Evolutionary conservation across 2,113 vertebrate species (phyloP).

Genomic region (Halcyon senegalensis): DNA sequence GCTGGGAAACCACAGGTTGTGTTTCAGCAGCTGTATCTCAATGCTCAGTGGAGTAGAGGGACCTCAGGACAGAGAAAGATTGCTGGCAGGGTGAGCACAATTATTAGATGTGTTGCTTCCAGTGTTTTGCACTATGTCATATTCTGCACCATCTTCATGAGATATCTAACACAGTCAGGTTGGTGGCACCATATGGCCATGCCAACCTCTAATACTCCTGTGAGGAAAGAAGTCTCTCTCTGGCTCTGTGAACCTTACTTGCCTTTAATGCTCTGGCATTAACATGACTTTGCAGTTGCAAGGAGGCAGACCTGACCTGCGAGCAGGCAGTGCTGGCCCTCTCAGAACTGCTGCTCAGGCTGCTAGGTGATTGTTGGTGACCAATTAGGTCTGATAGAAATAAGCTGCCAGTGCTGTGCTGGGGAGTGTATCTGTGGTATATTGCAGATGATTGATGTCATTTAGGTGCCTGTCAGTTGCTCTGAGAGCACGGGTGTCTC

Average conservation of each 20-base stretch:
- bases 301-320: background rate
- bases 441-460: background rate
- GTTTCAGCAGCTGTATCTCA: background rate
- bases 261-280: background rate
- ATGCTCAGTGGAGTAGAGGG: background rate
- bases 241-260: background rate
- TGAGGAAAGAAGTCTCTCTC: background rate
- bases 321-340: background rate
- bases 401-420: background rate
- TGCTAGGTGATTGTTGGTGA: background rate
- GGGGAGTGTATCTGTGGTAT: background rate
- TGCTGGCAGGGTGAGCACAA: background rate
- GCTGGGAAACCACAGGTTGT: background rate
- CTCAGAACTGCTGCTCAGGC: background rate
- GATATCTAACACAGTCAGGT: background rate
- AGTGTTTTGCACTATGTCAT: background rate
- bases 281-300: background rate
- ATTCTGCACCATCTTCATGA: background rate
- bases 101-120: background rate
- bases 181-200: background rate
- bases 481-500: background rate
- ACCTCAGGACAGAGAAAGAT: background rate
- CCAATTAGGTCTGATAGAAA: background rate
- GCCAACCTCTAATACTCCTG: background rate
- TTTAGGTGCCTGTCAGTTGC: background rate